A percentile compares a stretch with the other conserved stretches of the same genome.
Evolutionary conservation across 2,888 invertebrate genomes (phyloP).

Genomic region (Drosophila rubida): DNA sequence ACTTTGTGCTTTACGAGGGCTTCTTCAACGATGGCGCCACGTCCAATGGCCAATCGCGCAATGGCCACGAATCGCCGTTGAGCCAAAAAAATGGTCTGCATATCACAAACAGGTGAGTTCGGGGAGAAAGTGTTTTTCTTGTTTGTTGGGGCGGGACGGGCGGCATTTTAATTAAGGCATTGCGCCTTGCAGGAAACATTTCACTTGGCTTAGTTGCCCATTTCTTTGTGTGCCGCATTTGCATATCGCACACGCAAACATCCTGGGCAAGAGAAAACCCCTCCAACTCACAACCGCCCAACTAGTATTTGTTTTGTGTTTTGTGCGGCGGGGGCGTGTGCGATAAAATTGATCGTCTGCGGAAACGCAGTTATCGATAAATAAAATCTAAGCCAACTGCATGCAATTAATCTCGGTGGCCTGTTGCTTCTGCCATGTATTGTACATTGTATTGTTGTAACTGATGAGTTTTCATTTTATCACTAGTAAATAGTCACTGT

Average conservation of each 20-base stretch:
- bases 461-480: not conserved
- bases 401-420: conserved; percentile 48
- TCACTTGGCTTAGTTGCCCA: conserved; percentile 76
- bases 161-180: conserved; percentile 65
- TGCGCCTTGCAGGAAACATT: conserved; percentile 73
- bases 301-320: conserved; percentile 29
- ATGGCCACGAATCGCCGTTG: conserved; percentile 59
- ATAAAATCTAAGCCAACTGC: conserved; percentile 30
- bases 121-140: not conserved
- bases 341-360: conserved; percentile 55
- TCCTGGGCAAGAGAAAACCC: conserved; percentile 32
- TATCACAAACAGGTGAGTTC: conserved; percentile 83
- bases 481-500: not conserved
- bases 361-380: conserved; percentile 61
- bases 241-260: conserved; percentile 77
- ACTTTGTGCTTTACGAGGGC: conserved; percentile 93
- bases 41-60: conserved; percentile 41
- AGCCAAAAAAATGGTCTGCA: conserved; percentile 74
- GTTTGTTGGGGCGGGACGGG: conserved; percentile 11
- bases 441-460: not conserved
- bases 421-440: conserved; percentile 48
- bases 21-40: conserved; percentile 87
- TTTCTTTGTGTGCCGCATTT: conserved; percentile 60
- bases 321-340: conserved; percentile 24
- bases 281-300: not conserved